Evolutionary conservation across 30 jellyfish, hydroid and myxozoan species (phyloP).

Genomic region (Aurelia sp.): DNA sequence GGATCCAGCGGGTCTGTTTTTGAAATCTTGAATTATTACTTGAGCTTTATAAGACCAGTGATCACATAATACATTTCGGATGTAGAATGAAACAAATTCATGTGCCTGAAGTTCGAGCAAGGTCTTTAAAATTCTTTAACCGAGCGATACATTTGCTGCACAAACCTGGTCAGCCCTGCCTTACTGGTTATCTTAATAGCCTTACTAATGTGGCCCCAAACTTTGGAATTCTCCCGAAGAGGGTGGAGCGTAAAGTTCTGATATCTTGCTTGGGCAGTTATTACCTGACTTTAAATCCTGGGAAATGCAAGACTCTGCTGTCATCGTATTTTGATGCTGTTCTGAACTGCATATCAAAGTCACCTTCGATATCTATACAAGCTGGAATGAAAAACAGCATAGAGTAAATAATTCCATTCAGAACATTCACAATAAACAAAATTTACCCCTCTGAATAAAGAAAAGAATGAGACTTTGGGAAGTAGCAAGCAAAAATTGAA

Average conservation of each 20-base stretch:
- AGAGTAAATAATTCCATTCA: background rate
- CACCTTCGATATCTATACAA: constrained; percentile 79
- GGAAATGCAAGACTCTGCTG: constrained; percentile 88
- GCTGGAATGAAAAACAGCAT: constrained; percentile 55
- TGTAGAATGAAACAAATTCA: no score
- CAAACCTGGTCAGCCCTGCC: no score
- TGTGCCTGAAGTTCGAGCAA: no score
- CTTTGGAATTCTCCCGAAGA: background rate
- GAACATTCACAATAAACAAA: background rate
- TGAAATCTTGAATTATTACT: no score
- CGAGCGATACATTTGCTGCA: no score
- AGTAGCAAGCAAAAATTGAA: no score
- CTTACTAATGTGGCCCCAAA: background rate
- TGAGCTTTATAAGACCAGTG: no score
- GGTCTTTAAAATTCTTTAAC: no score
- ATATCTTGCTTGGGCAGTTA: background rate
- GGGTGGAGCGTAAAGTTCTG: background rate
- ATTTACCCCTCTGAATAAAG: background rate
- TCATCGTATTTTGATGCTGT: constrained; percentile 99
- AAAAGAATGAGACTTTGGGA: background rate
- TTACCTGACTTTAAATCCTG: constrained; percentile 80
- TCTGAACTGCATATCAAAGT: constrained; percentile 85
- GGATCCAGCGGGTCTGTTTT: no score
- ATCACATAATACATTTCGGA: no score
- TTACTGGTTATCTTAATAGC: no score